These are phyloP conservation scores for Rhegmatorhina hoffmannsi DNA, from an alignment of 2,113 vertebrate species.

Conservation along the genomic window DNA sequence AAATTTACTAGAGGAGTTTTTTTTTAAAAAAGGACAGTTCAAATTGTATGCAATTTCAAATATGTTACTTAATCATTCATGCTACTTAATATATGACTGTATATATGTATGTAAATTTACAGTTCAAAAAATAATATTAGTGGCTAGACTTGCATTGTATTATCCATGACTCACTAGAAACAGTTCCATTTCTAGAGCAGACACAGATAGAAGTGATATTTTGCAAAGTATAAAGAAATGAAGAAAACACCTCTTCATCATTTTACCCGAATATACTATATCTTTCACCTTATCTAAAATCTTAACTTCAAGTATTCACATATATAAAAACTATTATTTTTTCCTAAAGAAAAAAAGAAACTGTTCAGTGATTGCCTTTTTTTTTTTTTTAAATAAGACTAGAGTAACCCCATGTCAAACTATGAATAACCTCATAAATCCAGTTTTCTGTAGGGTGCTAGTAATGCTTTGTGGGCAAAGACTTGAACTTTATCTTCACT, in stretches of 20 bases:
- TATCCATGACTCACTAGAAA: not conserved
- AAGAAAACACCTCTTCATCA: not conserved
- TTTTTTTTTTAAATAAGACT: not conserved
- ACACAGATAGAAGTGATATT: not conserved
- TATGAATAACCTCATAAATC: not conserved
- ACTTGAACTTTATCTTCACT: constrained; percentile 52
- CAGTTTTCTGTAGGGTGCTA: not conserved
- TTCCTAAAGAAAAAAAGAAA: not conserved
- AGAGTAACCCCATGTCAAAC: not conserved
- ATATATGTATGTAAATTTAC: not conserved
- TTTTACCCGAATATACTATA: not conserved
- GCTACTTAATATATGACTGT: not conserved
- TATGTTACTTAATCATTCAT: not conserved
- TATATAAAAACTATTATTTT: not conserved
- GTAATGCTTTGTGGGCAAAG: constrained; percentile 22
- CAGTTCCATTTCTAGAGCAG: not conserved
- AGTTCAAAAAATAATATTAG: not conserved
- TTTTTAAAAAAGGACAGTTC: not conserved
- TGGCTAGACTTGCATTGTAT: not conserved
- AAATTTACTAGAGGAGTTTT: no score
- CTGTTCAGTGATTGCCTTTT: not conserved
- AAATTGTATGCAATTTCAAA: not conserved
- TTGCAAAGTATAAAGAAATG: not conserved
- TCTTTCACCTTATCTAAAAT: not conserved
- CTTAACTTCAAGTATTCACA: not conserved